Percentiles rank a stretch among this genome's conserved stretches.
These are phyloP conservation scores for Caerostris darwini DNA, from an alignment of 1,140 invertebrate genomes.

Conservation along the genomic window DNA sequence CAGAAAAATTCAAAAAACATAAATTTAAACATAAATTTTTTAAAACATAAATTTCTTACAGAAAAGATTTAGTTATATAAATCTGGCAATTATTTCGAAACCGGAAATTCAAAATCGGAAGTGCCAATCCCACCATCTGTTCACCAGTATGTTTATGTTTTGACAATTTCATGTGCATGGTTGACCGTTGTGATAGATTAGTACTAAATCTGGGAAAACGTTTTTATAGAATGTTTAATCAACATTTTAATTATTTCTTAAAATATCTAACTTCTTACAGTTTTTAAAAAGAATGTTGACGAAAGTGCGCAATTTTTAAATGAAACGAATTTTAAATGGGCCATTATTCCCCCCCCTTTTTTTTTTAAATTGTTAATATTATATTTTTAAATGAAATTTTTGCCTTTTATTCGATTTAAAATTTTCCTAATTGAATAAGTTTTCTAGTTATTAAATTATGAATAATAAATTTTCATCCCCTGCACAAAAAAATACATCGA, in stretches of 20 bases:
- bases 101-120: slow-evolving; percentile 60
- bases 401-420: not conserved
- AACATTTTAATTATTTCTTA: no score
- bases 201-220: no score
- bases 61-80: no score
- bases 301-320: no score
- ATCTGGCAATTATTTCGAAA: not conserved
- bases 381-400: not conserved
- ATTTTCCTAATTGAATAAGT: not conserved
- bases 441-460: not conserved
- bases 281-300: no score
- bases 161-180: slow-evolving; percentile 1
- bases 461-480: not conserved
- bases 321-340: no score
- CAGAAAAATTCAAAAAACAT: no score
- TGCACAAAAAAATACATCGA: not conserved
- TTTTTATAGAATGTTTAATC: no score
- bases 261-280: no score
- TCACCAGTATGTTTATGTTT: slow-evolving; percentile 22
- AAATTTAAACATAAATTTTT: no score
- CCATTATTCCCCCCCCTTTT: no score
- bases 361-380: not conserved
- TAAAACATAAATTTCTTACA: no score
- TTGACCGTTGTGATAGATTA: not conserved
- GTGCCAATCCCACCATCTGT: slow-evolving; percentile 2